A percentile compares a stretch with the other conserved stretches of the same genome.
Conservation (phyloP, 2,888 invertebrate species). For the Cactoblastis cactorum region DNA sequence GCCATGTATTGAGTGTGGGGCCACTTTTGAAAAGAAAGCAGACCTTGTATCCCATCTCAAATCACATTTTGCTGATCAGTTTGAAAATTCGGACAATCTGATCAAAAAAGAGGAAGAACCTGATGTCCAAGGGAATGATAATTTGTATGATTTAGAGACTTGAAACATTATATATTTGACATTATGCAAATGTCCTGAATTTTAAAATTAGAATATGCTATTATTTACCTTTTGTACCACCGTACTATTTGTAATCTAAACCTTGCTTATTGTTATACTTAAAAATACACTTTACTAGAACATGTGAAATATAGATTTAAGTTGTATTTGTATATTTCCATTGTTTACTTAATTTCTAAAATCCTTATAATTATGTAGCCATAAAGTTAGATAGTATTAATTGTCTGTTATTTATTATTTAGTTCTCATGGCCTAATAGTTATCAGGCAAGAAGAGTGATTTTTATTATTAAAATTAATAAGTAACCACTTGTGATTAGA, state of each 20-base stretch:
- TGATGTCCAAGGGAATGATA: conserved; percentile 56
- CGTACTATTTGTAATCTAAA: background rate
- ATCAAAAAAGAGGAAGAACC: conserved; percentile 64
- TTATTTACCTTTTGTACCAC: background rate
- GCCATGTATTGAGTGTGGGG: conserved; percentile 82
- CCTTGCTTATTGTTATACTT: no score
- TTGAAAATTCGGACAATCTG: conserved; percentile 56
- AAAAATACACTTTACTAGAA: no score
- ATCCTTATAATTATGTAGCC: background rate
- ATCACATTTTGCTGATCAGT: conserved; percentile 75
- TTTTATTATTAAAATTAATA: background rate
- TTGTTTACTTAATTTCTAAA: background rate
- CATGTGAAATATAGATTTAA: no score
- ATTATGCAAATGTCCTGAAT: conserved; percentile 23
- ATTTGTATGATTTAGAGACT: conserved; percentile 66
- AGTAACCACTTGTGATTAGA: background rate
- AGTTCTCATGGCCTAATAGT: background rate
- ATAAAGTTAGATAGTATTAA: background rate
- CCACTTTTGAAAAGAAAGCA: conserved; percentile 79
- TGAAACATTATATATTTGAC: conserved; percentile 40
- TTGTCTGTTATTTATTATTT: background rate
- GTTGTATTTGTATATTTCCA: background rate
- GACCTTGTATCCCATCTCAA: conserved; percentile 80
- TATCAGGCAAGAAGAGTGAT: background rate
- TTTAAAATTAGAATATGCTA: conserved; percentile 17